These are phyloP conservation scores for Drosophila algonquin DNA, from an alignment of 2,888 invertebrate genomes.

Conservation along the genomic window DNA sequence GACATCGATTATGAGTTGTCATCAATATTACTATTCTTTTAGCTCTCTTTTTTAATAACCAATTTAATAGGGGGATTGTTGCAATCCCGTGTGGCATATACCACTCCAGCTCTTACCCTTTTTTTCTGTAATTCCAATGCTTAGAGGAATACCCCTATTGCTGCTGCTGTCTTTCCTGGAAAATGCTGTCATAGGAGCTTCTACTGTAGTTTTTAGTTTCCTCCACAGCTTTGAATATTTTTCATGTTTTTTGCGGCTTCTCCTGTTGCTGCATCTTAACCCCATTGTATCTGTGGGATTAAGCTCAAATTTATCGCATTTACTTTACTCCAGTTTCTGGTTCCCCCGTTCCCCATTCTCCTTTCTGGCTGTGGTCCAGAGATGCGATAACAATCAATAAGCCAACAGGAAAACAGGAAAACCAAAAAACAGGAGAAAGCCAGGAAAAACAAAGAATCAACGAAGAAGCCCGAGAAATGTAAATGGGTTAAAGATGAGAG, in stretches of 20 bases:
- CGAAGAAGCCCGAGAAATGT: too few species aligned
- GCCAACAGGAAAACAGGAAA: background rate
- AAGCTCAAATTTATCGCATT: slow-evolving; percentile 49
- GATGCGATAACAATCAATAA: background rate
- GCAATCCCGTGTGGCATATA: slow-evolving; percentile 49
- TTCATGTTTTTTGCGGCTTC: background rate
- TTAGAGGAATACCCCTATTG: slow-evolving; percentile 3
- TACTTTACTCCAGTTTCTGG: slow-evolving; percentile 36
- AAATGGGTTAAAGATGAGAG: too few species aligned
- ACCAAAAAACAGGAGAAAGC: too few species aligned
- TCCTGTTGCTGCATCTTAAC: slow-evolving; percentile 42
- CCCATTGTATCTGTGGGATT: slow-evolving; percentile 48
- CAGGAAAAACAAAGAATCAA: too few species aligned
- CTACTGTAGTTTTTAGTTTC: too few species aligned
- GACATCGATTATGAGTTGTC: background rate
- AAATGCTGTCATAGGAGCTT: too few species aligned
- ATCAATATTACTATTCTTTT: background rate
- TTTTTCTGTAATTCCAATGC: too few species aligned
- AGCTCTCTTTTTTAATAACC: slow-evolving; percentile 62
- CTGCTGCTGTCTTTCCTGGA: too few species aligned
- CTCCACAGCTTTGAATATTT: background rate
- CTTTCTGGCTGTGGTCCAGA: background rate
- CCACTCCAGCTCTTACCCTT: slow-evolving; percentile 51
- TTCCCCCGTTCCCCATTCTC: too few species aligned
- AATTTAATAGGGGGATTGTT: slow-evolving; percentile 66